These are phyloP conservation scores for Platichthys flesus DNA, from an alignment of 2,113 vertebrate genomes.

Conservation along the genomic window DNA sequence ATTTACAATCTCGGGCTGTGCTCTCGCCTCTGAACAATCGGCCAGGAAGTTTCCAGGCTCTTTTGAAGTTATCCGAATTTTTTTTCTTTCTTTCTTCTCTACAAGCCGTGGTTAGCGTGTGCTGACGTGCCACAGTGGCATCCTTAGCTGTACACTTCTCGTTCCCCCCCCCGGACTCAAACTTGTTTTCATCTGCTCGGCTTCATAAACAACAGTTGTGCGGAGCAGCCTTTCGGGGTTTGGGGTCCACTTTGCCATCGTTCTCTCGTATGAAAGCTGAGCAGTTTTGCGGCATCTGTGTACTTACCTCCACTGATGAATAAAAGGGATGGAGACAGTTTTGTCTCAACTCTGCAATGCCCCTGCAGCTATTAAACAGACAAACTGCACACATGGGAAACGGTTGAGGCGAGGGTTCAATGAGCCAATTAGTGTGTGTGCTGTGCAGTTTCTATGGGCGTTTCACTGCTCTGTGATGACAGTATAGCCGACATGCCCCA, in stretches of 20 bases:
- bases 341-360: slow-evolving; percentile 61
- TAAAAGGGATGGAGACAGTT: slow-evolving; percentile 61
- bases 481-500: slow-evolving; percentile 5
- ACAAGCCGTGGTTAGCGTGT: slow-evolving; percentile 14
- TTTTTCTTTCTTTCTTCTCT: slow-evolving; percentile 20
- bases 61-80: slow-evolving; percentile 60
- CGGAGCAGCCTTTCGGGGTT: slow-evolving; percentile 29
- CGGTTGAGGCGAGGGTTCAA: slow-evolving; percentile 56
- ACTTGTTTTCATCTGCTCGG: slow-evolving; percentile 58
- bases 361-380: slow-evolving; percentile 72
- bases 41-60: slow-evolving; percentile 32
- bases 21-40: slow-evolving; percentile 35
- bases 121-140: slow-evolving; percentile 33
- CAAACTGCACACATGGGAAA: slow-evolving; percentile 64
- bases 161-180: slow-evolving; percentile 45
- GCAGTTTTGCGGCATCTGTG: slow-evolving; percentile 58
- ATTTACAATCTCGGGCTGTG: slow-evolving; percentile 37
- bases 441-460: slow-evolving; percentile 30
- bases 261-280: slow-evolving; percentile 39
- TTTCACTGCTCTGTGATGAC: slow-evolving; percentile 18
- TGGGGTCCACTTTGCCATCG: slow-evolving; percentile 32
- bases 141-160: slow-evolving; percentile 31
- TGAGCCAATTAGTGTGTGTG: slow-evolving; percentile 61
- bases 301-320: slow-evolving; percentile 61
- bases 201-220: slow-evolving; percentile 43